Evolutionary conservation across 2,797 vertebrate species (phyloP), one percentile per base, ranked within the genome.

Genomic region (Anas bahamensis): DNA sequence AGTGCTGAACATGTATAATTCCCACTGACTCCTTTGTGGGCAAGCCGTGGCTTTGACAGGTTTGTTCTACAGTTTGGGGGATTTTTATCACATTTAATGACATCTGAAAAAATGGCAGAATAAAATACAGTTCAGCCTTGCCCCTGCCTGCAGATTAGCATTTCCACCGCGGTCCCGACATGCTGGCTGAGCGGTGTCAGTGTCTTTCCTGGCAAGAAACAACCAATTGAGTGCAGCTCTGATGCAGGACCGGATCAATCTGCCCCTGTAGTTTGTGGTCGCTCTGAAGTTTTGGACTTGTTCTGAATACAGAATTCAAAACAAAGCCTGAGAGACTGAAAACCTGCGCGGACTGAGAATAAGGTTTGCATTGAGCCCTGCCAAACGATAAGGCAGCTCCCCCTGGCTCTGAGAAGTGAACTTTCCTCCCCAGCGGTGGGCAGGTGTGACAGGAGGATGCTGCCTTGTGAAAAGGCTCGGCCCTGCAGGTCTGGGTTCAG

Each of bases 211-310:
- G 26, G 2, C 5, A 22, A 78, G 88, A 83, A 95, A 46, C 65
- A 23, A 5, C 53, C 1, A 2, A 78, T 70, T 6, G 46, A 85
- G 31, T n/a, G 24, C 81, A 85, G 37, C 52, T 75, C 77, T 72
- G 80, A 83, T 78, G 77, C 57, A 70, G 72, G 70, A 90, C 61
- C n/a, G 44, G 82, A 94, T 96, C 84, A 85, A 41, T 83, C 87
- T 83, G 53, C 79, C 85, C 76, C 85, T 93, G 77, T 61, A 64
- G 70, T 89, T 37, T 89, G 66, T 9, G 13, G 60, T 73, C 76
- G 33, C 90, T 95, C 85, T 94, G 64, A 93, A 87, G 93, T 77
- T 94, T 83, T 42, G n/a, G 41, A 63, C 91, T 86, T 57, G 56
- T 53, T 66, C 64, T 92, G 92, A 93, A 95, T 95, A 70, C 82